A percentile compares a stretch with the other conserved stretches of the same genome.
Conservation (phyloP, 2,113 vertebrate genomes). For the Heterochromis multidens region DNA sequence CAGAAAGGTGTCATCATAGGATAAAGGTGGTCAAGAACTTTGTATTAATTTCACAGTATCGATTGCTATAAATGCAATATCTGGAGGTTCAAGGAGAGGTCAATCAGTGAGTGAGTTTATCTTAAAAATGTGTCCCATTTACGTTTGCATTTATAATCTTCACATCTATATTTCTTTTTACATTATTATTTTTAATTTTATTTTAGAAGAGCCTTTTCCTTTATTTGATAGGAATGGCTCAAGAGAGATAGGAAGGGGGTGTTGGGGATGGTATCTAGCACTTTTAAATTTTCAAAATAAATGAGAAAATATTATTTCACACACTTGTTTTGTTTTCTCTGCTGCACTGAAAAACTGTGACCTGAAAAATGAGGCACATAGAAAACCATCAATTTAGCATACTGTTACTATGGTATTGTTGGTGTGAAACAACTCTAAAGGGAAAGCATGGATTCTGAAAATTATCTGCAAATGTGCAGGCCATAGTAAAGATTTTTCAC, state of each 20-base stretch:
- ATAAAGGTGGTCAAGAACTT: no score
- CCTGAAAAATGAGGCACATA: neutral
- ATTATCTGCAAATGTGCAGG: neutral
- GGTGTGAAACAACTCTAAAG: neutral
- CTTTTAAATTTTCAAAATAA: neutral
- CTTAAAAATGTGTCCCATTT: neutral
- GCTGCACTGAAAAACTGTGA: neutral
- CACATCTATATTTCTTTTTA: neutral
- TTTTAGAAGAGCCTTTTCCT: neutral
- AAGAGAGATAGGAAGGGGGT: neutral
- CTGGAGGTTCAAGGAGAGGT: neutral
- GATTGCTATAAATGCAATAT: no score
- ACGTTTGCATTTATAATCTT: neutral
- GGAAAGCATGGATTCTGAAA: neutral
- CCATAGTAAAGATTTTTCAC: neutral
- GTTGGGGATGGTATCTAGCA: neutral
- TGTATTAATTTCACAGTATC: no score
- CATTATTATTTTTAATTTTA: neutral
- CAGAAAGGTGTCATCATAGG: no score
- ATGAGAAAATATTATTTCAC: neutral
- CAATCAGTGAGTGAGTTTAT: neutral
- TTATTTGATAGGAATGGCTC: neutral
- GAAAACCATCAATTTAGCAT: neutral
- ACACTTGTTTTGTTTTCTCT: neutral
- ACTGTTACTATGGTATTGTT: neutral